Conservation (phyloP, 64 coral and sea anemone species). For the Acropora tenuis region DNA sequence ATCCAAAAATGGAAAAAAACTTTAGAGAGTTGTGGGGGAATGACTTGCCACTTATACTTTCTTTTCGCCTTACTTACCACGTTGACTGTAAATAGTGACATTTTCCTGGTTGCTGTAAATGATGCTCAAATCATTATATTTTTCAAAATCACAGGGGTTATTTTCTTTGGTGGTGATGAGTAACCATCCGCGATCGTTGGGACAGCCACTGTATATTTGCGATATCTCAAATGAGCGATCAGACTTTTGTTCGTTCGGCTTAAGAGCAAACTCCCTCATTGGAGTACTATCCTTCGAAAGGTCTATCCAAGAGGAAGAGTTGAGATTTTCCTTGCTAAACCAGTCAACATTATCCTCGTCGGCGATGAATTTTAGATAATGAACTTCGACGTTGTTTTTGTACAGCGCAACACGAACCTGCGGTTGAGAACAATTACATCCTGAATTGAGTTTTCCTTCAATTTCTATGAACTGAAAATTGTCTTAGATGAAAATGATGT, state of each 20-base stretch:
- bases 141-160: neutral
- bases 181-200: neutral
- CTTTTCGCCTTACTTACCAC: too few relatives aligned
- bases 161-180: neutral
- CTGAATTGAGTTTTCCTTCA: too few relatives aligned
- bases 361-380: constrained; percentile 31
- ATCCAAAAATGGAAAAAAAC: too few relatives aligned
- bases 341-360: neutral
- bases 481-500: too few relatives aligned
- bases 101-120: neutral
- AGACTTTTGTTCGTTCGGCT: neutral
- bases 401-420: constrained; percentile 44
- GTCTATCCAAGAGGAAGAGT: constrained; percentile 25
- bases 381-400: neutral
- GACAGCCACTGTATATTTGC: neutral
- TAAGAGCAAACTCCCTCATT: neutral
- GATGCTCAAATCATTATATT: neutral
- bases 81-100: too few relatives aligned
- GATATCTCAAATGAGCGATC: neutral
- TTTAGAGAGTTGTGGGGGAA: too few relatives aligned
- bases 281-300: neutral
- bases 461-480: too few relatives aligned
- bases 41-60: too few relatives aligned
- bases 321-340: constrained; percentile 6
- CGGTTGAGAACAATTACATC: neutral